A percentile compares a stretch with the other conserved stretches of the same genome.
Evolutionary conservation across 2,797 vertebrate genomes (phyloP).

Genomic region (Chrosomus eos): DNA sequence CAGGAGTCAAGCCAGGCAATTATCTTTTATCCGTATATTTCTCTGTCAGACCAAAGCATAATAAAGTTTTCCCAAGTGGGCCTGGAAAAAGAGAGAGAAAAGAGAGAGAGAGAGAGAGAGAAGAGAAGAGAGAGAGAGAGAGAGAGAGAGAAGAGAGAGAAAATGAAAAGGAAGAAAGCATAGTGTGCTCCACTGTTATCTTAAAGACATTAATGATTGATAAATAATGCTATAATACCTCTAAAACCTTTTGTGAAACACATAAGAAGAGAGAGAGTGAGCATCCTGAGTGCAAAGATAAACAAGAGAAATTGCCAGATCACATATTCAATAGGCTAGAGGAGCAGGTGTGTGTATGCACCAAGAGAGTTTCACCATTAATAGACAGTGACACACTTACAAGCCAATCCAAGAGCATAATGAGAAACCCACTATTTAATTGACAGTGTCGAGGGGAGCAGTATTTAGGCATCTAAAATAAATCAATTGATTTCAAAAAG

Average conservation of each 20-base stretch:
- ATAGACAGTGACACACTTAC: slow-evolving; percentile 61
- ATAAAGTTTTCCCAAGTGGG: slow-evolving; percentile 90
- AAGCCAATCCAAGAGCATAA: slow-evolving; percentile 67
- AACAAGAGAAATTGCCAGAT: slow-evolving; percentile 83
- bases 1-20: slow-evolving; percentile 97
- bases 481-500: slow-evolving; percentile 52
- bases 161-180: slow-evolving; percentile 47
- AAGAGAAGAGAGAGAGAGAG: slow-evolving; percentile 49
- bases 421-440: slow-evolving; percentile 72
- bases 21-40: slow-evolving; percentile 99
- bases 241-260: slow-evolving; percentile 79
- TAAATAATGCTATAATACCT: slow-evolving; percentile 93
- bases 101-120: slow-evolving; percentile 51
- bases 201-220: slow-evolving; percentile 83
- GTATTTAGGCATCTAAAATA: slow-evolving; percentile 58
- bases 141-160: slow-evolving; percentile 44
- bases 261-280: slow-evolving; percentile 52
- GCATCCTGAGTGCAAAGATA: slow-evolving; percentile 72
- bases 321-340: slow-evolving; percentile 72
- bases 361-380: slow-evolving; percentile 44
- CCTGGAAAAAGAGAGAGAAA: slow-evolving; percentile 54
- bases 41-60: slow-evolving; percentile 91
- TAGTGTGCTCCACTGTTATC: slow-evolving; percentile 73
- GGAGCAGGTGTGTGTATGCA: slow-evolving; percentile 62
- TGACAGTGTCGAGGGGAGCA: slow-evolving; percentile 71